Percentiles rank a stretch among this genome's conserved stretches.
These are phyloP conservation scores for Orthonyx spaldingii DNA, from an alignment of 2,113 vertebrate genomes.

Conservation along the genomic window DNA sequence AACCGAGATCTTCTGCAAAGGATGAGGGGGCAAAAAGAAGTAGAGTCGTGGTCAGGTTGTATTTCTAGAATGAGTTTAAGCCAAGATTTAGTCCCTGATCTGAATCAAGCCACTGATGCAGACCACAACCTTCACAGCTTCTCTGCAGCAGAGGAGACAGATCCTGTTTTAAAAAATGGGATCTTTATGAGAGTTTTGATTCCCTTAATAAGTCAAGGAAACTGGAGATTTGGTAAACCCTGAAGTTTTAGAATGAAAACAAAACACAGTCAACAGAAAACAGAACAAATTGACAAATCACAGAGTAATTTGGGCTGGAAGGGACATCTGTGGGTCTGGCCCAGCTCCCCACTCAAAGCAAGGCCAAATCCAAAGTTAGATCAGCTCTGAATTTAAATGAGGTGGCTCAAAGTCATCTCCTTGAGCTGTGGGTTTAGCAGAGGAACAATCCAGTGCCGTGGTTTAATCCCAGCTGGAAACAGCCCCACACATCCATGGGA, in stretches of 20 bases:
- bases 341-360: background rate
- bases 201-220: background rate
- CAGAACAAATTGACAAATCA: background rate
- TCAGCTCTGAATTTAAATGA: background rate
- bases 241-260: background rate
- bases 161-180: rapidly evolving
- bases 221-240: background rate
- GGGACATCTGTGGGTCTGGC: background rate
- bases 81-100: background rate
- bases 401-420: background rate
- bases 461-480: background rate
- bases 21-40: background rate
- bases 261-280: background rate
- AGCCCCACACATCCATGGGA: background rate
- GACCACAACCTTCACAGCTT: background rate
- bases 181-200: background rate
- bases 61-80: background rate
- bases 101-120: background rate
- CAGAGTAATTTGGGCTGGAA: background rate
- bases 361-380: background rate
- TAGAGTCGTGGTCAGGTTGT: rapidly evolving
- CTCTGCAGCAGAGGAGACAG: background rate
- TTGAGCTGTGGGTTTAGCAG: background rate
- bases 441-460: background rate
- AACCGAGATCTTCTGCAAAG: background rate